phyloP scores from a whole-genome alignment of 2,888 invertebrate genomes.

The Drosophila peninsularis region DNA sequence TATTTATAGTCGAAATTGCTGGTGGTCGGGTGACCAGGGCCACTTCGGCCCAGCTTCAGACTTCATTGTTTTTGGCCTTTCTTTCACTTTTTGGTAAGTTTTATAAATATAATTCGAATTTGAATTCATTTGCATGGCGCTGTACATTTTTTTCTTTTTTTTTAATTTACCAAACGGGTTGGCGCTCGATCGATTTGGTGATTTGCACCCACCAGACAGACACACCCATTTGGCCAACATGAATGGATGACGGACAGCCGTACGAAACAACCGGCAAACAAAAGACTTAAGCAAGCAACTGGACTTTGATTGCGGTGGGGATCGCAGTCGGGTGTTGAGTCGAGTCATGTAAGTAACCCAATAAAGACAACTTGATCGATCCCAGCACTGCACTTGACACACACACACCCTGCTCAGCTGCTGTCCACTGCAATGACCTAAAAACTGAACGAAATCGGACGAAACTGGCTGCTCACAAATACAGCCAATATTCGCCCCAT shows the following conservation, averaged over 20 bases:
- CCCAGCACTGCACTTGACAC: constrained; percentile 77
- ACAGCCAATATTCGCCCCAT: constrained; percentile 24
- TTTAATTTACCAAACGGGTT: constrained; percentile 34
- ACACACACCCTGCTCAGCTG: constrained; percentile 42
- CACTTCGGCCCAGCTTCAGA: constrained; percentile 16
- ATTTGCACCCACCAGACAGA: constrained; percentile 80
- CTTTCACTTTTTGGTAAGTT: constrained; percentile 73
- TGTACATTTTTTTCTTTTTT: constrained; percentile 32
- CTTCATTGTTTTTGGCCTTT: constrained; percentile 64
- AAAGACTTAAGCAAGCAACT: constrained; percentile 78
- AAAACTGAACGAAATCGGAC: constrained; percentile 37
- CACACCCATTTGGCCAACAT: constrained; percentile 69
- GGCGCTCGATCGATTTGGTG: constrained; percentile 31
- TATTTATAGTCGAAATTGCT: constrained; percentile 75
- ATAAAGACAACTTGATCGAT: constrained; percentile 75
- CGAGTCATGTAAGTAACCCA: constrained; percentile 73
- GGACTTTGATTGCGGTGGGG: constrained; percentile 34
- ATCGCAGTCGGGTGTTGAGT: constrained; percentile 25
- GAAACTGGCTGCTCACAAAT: constrained; percentile 42
- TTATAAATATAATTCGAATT: constrained; percentile 57
- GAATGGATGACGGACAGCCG: constrained; percentile 56
- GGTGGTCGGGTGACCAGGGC: constrained; percentile 32
- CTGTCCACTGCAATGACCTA: constrained; percentile 61
- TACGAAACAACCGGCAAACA: constrained; percentile 21
- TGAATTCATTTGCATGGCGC: constrained; percentile 75